Percentiles rank a stretch among this genome's conserved stretches.
Conservation (phyloP, 2,888 invertebrate genomes). For the Nemurella pictetii region DNA sequence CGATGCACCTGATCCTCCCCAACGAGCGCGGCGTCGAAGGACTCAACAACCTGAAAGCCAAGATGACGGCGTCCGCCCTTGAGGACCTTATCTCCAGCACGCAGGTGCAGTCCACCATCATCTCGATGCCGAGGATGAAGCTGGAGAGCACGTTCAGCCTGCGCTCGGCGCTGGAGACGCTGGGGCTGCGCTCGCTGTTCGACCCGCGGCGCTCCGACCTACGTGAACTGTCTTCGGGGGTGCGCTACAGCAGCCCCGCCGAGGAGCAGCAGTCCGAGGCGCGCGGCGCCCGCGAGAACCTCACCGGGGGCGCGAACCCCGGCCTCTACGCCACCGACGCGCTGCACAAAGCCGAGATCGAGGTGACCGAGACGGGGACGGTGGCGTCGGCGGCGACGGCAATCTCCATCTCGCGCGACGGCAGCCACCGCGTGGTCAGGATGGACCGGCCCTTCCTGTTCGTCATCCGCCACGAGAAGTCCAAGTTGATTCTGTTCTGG, state of each 20-base stretch:
- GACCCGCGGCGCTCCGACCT: slow-evolving; percentile 64
- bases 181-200: slow-evolving; percentile 69
- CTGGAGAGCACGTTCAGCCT: slow-evolving; percentile 63
- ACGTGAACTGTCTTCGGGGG: slow-evolving; percentile 62
- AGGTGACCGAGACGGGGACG: slow-evolving; percentile 65
- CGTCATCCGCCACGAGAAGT: slow-evolving; percentile 69
- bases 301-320: slow-evolving; percentile 56
- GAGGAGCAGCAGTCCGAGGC: neutral
- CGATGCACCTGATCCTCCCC: slow-evolving; percentile 70
- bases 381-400: slow-evolving; percentile 71
- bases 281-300: neutral
- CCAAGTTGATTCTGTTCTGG: slow-evolving; percentile 71
- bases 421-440: slow-evolving; percentile 55
- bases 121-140: slow-evolving; percentile 61
- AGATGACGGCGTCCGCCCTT: slow-evolving; percentile 56
- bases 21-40: slow-evolving; percentile 54
- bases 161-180: slow-evolving; percentile 56
- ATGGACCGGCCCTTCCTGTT: slow-evolving; percentile 74
- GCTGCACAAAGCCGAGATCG: slow-evolving; percentile 59
- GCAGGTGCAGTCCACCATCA: slow-evolving; percentile 56
- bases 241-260: neutral
- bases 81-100: slow-evolving; percentile 57
- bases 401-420: slow-evolving; percentile 60
- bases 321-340: slow-evolving; percentile 65
- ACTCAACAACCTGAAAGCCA: slow-evolving; percentile 56